These are phyloP conservation scores for Aporrectodea caliginosa DNA, from an alignment of 1,140 invertebrate genomes.

Conservation along the genomic window DNA sequence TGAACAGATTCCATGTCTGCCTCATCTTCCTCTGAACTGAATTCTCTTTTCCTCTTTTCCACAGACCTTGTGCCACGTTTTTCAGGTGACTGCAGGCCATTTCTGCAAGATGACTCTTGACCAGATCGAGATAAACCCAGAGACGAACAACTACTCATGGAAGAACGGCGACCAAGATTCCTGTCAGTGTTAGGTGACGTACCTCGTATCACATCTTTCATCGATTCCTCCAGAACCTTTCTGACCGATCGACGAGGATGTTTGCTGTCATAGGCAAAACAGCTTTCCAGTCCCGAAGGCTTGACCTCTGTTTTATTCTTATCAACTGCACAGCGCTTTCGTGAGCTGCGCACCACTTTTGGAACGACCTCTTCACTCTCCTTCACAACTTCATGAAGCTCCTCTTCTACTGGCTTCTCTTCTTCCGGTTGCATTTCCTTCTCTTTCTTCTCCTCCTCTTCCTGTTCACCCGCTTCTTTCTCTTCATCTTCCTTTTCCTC, in stretches of 20 bases:
- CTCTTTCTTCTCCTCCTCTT: neutral
- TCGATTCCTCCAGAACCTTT: constrained; percentile 21
- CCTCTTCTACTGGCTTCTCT: neutral
- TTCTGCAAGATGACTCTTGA: neutral
- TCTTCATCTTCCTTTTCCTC: neutral
- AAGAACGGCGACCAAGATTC: neutral
- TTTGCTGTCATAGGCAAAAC: neutral
- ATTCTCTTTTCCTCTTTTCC: too few species aligned
- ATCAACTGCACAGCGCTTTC: too few species aligned
- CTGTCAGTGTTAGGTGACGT: neutral
- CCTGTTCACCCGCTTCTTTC: neutral
- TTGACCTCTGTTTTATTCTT: too few species aligned
- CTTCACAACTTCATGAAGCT: too few species aligned
- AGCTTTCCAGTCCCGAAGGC: too few species aligned
- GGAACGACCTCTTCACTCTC: too few species aligned
- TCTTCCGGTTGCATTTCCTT: neutral
- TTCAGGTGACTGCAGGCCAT: too few species aligned
- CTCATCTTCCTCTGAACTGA: too few species aligned
- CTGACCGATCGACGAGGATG: constrained; percentile 14
- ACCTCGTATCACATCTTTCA: constrained; percentile 6
- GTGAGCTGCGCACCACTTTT: too few species aligned
- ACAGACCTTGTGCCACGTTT: too few species aligned
- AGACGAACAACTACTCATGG: neutral
- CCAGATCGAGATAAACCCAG: neutral
- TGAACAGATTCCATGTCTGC: too few species aligned